Conservation (phyloP, 2,113 vertebrate genomes). For the Callipepla squamata region DNA sequence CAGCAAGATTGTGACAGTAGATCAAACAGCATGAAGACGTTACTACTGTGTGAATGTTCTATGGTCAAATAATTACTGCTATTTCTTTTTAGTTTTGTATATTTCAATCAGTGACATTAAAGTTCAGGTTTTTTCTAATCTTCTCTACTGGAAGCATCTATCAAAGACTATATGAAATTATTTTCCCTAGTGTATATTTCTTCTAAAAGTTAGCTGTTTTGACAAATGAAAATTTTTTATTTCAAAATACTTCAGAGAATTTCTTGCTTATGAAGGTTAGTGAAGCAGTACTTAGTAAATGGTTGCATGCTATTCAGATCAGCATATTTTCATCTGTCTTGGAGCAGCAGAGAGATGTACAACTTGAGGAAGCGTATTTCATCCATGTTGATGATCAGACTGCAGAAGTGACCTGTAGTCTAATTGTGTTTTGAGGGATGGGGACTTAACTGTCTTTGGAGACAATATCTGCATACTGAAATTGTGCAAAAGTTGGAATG, state of each 20-base stretch:
- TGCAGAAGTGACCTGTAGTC: neutral
- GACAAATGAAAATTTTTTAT: neutral
- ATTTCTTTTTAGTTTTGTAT: neutral
- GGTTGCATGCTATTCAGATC: neutral
- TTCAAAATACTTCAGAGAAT: neutral
- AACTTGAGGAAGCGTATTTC: neutral
- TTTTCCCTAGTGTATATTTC: neutral
- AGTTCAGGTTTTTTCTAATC: neutral
- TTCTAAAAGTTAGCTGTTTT: neutral
- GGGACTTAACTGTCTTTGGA: neutral
- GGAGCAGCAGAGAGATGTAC: neutral
- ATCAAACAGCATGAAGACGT: neutral
- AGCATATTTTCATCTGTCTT: neutral
- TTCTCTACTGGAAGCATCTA: neutral
- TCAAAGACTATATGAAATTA: neutral
- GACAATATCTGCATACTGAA: neutral
- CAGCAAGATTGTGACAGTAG: neutral
- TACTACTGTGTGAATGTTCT: neutral
- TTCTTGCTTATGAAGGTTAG: neutral
- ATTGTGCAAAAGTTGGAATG: neutral
- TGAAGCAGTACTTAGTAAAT: neutral
- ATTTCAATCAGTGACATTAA: neutral
- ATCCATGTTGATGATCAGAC: neutral
- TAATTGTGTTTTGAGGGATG: neutral
- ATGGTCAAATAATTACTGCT: neutral